Percentiles rank a stretch among this genome's conserved stretches.
These are phyloP conservation scores for Biston stratarius DNA, from an alignment of 2,888 invertebrate genomes.

Conservation along the genomic window DNA sequence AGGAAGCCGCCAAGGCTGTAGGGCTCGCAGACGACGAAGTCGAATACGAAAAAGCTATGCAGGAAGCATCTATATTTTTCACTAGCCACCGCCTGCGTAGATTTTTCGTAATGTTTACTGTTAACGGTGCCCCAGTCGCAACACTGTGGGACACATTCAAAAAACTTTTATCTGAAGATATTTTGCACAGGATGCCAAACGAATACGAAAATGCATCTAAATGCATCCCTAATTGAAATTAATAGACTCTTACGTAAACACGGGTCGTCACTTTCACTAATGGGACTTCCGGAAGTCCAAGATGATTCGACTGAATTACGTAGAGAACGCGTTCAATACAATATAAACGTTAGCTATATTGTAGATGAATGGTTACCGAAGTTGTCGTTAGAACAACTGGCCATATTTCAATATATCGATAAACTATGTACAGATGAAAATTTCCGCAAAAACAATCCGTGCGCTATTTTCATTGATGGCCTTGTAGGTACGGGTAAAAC, in stretches of 20 bases:
- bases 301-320: too few relatives aligned
- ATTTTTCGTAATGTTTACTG: neutral
- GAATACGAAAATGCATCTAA: neutral
- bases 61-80: neutral
- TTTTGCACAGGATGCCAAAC: neutral
- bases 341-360: too few relatives aligned
- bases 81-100: neutral
- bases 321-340: too few relatives aligned
- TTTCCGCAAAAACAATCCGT: too few relatives aligned
- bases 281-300: too few relatives aligned
- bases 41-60: neutral
- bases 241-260: neutral
- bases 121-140: neutral
- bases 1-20: neutral
- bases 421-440: too few relatives aligned
- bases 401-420: too few relatives aligned
- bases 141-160: neutral
- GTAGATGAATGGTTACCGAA: too few relatives aligned
- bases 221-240: neutral
- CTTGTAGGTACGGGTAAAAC: too few relatives aligned
- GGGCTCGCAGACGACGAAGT: neutral
- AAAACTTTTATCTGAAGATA: neutral
- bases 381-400: too few relatives aligned
- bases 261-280: neutral
- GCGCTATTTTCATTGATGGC: too few relatives aligned